phyloP scores from a whole-genome alignment of 2,797 vertebrate genomes.

The Delichon dasypus region DNA sequence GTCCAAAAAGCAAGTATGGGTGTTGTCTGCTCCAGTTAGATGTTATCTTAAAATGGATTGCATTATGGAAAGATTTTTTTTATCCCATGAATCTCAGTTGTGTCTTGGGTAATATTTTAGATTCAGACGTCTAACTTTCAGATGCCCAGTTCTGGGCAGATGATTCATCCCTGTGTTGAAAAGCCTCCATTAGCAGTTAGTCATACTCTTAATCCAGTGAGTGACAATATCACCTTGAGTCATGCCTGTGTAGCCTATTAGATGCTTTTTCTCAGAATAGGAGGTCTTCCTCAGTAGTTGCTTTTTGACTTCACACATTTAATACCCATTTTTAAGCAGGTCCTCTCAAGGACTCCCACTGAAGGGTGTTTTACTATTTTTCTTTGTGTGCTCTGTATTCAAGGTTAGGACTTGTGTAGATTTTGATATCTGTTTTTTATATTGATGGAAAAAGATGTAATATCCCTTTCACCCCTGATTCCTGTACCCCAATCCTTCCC shows the following conservation, averaged over 20 bases:
- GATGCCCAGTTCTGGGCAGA: neutral
- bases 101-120: neutral
- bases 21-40: slow-evolving; percentile 8
- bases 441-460: neutral
- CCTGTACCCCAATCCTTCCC: neutral
- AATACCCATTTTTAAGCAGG: neutral
- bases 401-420: neutral
- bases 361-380: neutral
- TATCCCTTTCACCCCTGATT: neutral
- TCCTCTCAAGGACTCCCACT: neutral
- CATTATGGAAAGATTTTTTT: slow-evolving; percentile 2
- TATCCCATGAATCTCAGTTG: neutral
- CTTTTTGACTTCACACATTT: neutral
- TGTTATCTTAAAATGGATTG: slow-evolving; percentile 9
- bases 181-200: slow-evolving; percentile 11
- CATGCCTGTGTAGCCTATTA: neutral
- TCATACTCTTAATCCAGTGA: neutral
- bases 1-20: neutral
- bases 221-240: neutral
- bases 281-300: neutral
- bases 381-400: neutral
- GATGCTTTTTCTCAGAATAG: neutral
- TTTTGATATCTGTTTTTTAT: neutral
- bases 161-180: neutral
- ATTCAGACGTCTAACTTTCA: slow-evolving; percentile 13